Evolutionary conservation across 1,140 invertebrate genomes (phyloP).

Genomic region (Rhynchophorus ferrugineus): DNA sequence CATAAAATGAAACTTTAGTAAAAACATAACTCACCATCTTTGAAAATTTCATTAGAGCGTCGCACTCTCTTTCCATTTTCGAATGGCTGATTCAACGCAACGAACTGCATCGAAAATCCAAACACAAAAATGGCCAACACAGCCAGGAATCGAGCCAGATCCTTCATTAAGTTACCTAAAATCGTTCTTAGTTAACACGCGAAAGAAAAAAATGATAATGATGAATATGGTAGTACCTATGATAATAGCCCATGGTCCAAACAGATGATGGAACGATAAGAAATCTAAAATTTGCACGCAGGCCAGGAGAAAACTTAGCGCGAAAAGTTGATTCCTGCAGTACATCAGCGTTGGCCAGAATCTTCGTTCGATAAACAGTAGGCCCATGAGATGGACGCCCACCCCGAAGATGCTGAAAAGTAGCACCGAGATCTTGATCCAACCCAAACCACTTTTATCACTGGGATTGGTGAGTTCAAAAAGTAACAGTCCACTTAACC

Average conservation of each 20-base stretch:
- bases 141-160: slow-evolving; percentile 90
- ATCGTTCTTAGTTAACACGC: neutral
- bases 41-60: slow-evolving; percentile 43
- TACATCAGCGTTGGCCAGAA: slow-evolving; percentile 82
- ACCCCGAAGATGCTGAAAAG: slow-evolving; percentile 90
- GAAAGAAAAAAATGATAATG: neutral
- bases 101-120: slow-evolving; percentile 96
- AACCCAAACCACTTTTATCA: slow-evolving; percentile 89
- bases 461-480: slow-evolving; percentile 95
- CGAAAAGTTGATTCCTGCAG: slow-evolving; percentile 92
- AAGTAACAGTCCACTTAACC: slow-evolving; percentile 90
- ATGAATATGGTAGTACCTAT: slow-evolving; percentile 49
- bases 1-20: no score
- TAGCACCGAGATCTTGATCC: slow-evolving; percentile 86
- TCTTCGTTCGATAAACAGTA: slow-evolving; percentile 52
- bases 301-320: slow-evolving; percentile 85
- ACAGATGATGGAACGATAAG: slow-evolving; percentile 95
- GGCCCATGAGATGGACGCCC: slow-evolving; percentile 78
- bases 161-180: slow-evolving; percentile 68
- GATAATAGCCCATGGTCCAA: slow-evolving; percentile 96
- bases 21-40: slow-evolving; percentile 60
- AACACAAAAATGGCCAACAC: slow-evolving; percentile 96
- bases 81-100: slow-evolving; percentile 91
- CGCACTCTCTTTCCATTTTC: neutral
- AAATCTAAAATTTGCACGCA: slow-evolving; percentile 97